phyloP scores from a whole-genome alignment of 2,888 invertebrate species.

The Catocala nupta region DNA sequence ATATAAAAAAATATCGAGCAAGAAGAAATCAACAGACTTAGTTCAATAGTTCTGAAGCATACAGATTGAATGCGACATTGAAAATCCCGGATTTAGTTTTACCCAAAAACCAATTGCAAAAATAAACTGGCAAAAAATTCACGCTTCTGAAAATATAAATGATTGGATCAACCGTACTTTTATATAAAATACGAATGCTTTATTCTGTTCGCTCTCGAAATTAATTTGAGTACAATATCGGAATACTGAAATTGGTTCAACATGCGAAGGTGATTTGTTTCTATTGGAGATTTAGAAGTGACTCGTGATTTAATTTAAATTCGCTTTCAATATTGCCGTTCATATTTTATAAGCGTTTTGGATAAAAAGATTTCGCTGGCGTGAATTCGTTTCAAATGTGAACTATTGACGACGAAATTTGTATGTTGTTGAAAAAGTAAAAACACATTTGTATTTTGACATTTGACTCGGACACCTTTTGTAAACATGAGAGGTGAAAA shows the following conservation, averaged over 20 bases:
- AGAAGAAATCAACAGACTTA: too few relatives aligned
- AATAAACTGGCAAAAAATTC: constrained; percentile 4
- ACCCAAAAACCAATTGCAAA: background rate
- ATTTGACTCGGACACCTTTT: constrained; percentile 8
- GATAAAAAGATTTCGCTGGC: too few relatives aligned
- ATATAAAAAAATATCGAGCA: too few relatives aligned
- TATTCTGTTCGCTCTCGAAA: constrained; percentile 2
- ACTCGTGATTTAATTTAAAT: constrained; percentile 28
- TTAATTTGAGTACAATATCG: constrained; percentile 15
- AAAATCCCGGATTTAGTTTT: constrained; percentile 9
- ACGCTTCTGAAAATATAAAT: background rate
- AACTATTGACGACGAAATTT: constrained; percentile 1
- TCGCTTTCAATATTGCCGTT: constrained; percentile 13
- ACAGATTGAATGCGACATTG: constrained; percentile 1
- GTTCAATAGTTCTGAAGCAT: background rate
- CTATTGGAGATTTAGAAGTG: constrained; percentile 20
- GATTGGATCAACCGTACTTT: background rate
- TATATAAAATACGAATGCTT: constrained; percentile 5
- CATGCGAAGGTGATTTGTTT: constrained; percentile 22
- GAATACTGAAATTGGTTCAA: constrained; percentile 20
- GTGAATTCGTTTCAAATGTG: too few relatives aligned
- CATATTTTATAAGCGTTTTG: constrained; percentile 6
- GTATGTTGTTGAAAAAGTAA: background rate
- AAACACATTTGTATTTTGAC: constrained; percentile 2
- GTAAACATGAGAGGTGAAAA: background rate